Percentiles rank a stretch among this genome's conserved stretches.
These are phyloP conservation scores for Gymnosoma rotundatum DNA, from an alignment of 2,888 invertebrate species.

Conservation along the genomic window DNA sequence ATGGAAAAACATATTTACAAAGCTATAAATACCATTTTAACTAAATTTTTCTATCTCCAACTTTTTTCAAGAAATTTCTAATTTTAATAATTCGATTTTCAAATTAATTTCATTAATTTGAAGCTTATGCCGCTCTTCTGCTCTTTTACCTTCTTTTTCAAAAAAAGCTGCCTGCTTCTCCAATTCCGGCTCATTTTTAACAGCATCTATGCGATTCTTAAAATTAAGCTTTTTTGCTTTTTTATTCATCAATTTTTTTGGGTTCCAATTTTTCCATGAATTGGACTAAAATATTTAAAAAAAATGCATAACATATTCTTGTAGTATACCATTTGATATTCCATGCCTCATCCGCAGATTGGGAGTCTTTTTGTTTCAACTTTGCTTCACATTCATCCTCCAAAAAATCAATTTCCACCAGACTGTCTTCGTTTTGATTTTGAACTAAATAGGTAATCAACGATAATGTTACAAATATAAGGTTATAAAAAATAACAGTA, in stretches of 20 bases:
- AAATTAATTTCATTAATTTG: not conserved
- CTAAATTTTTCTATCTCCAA: not conserved
- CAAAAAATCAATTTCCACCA: not conserved
- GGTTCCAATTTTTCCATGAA: not conserved
- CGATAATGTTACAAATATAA: no score
- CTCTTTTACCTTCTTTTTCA: constrained; percentile 16
- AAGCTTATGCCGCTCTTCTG: constrained; percentile 3
- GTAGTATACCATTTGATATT: no score
- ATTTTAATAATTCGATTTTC: no score
- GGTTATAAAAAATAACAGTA: no score
- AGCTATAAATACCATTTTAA: not conserved
- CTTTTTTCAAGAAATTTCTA: not conserved
- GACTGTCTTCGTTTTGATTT: not conserved
- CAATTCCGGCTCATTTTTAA: not conserved
- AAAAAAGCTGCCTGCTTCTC: not conserved
- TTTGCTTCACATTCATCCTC: no score
- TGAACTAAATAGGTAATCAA: no score
- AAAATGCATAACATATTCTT: no score
- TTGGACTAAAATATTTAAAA: not conserved
- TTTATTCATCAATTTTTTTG: not conserved
- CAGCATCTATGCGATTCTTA: not conserved
- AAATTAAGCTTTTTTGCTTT: not conserved
- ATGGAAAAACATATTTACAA: no score
- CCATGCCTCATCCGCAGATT: no score
- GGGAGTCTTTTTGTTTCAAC: no score